Evolutionary conservation across 1,140 invertebrate genomes (phyloP).

Genomic region (Drosophila auraria): DNA sequence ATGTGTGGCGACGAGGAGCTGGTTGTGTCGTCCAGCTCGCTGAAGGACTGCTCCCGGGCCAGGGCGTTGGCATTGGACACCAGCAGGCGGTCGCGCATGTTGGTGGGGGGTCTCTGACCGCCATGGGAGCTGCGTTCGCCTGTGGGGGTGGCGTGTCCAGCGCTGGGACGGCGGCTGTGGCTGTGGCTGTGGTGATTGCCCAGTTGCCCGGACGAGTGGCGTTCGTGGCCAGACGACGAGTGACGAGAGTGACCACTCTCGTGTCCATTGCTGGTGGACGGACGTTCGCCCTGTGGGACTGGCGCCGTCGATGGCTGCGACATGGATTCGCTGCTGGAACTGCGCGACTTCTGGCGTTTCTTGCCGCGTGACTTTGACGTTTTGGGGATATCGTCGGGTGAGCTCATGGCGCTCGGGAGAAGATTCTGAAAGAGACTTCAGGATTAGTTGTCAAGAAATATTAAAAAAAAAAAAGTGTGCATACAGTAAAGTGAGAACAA

Average conservation of each 20-base stretch:
- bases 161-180: not conserved
- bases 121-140: not conserved
- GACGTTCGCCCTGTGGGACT: not conserved
- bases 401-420: slow-evolving; percentile 34
- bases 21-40: slow-evolving; percentile 1
- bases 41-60: not conserved
- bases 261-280: slow-evolving; percentile 3
- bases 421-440: too few relatives aligned
- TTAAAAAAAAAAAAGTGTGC: too few relatives aligned
- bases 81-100: slow-evolving; percentile 24
- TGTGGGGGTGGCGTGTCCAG: not conserved
- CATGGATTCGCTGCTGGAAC: slow-evolving; percentile 14
- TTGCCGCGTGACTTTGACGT: not conserved
- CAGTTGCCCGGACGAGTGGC: not conserved
- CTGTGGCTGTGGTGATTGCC: not conserved
- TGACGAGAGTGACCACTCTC: not conserved
- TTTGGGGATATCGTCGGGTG: slow-evolving; percentile 29
- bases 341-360: slow-evolving; percentile 8
- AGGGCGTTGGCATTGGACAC: slow-evolving; percentile 30
- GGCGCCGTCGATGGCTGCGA: not conserved
- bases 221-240: not conserved
- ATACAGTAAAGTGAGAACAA: too few relatives aligned
- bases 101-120: not conserved
- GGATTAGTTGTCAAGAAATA: too few relatives aligned
- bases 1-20: slow-evolving; percentile 8